Evolutionary conservation across 2,113 vertebrate species (phyloP).

Genomic region (Alces alces): DNA sequence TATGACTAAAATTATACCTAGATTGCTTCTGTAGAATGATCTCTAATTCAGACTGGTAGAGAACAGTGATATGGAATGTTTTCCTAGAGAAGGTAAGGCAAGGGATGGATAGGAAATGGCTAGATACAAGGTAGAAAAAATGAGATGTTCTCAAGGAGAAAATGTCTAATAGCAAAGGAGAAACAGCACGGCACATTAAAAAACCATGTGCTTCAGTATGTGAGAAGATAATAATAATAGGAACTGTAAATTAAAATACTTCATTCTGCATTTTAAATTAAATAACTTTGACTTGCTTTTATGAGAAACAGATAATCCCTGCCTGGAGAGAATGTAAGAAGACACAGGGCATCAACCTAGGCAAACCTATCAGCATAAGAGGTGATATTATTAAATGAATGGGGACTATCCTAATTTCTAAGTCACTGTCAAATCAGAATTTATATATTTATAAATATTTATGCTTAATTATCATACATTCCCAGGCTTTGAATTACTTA

Average conservation of each 20-base stretch:
- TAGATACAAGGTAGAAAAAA: background rate
- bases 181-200: background rate
- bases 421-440: background rate
- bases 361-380: background rate
- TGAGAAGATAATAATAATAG: background rate
- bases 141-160: background rate
- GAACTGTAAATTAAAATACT: background rate
- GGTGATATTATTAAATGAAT: background rate
- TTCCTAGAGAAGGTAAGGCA: background rate
- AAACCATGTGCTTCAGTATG: background rate
- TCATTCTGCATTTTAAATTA: background rate
- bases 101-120: background rate
- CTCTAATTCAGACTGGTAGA: background rate
- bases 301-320: background rate
- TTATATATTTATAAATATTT: background rate
- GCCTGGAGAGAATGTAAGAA: background rate
- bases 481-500: background rate
- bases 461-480: background rate
- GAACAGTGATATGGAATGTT: background rate
- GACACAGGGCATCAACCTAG: background rate
- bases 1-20: background rate
- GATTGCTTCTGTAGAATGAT: background rate
- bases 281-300: background rate
- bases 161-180: background rate
- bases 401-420: background rate